phyloP scores from a whole-genome alignment of 35 echinoderm and acorn worm species.

The Holothuria glaberrima region DNA sequence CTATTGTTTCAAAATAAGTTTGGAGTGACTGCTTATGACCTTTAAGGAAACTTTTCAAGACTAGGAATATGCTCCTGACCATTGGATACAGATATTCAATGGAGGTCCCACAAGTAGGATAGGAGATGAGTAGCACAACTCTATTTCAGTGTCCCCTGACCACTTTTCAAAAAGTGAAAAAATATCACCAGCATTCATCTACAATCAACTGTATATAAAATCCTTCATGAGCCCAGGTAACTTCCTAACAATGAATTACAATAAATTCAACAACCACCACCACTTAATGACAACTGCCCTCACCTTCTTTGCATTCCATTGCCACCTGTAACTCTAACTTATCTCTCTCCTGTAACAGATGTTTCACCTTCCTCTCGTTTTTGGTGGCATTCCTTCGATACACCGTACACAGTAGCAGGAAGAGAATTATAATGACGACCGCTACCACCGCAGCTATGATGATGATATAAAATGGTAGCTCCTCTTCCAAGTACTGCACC shows the following conservation, averaged over 20 bases:
- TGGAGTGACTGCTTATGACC: no score
- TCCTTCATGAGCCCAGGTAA: no score
- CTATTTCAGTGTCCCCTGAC: no score
- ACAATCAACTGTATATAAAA: no score
- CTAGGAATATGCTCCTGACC: no score
- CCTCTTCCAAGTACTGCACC: slow-evolving; percentile 74
- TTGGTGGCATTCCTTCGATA: slow-evolving; percentile 79
- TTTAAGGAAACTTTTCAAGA: no score
- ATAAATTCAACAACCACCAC: neutral
- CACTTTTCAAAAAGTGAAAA: no score
- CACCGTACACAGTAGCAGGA: slow-evolving; percentile 56
- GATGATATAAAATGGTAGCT: slow-evolving; percentile 54
- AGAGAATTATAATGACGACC: slow-evolving; percentile 65
- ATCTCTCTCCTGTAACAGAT: slow-evolving; percentile 75
- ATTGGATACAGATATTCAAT: no score
- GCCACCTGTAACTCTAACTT: slow-evolving; percentile 82
- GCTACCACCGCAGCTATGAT: slow-evolving; percentile 41
- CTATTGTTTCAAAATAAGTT: no score
- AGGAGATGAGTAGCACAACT: no score
- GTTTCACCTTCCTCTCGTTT: slow-evolving; percentile 77
- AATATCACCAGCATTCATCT: no score
- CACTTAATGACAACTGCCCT: neutral
- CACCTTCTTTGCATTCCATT: slow-evolving; percentile 99
- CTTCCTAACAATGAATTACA: neutral
- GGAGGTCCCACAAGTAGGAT: no score